Conservation (phyloP, 2,113 vertebrate genomes). For the Urocolius indicus region DNA sequence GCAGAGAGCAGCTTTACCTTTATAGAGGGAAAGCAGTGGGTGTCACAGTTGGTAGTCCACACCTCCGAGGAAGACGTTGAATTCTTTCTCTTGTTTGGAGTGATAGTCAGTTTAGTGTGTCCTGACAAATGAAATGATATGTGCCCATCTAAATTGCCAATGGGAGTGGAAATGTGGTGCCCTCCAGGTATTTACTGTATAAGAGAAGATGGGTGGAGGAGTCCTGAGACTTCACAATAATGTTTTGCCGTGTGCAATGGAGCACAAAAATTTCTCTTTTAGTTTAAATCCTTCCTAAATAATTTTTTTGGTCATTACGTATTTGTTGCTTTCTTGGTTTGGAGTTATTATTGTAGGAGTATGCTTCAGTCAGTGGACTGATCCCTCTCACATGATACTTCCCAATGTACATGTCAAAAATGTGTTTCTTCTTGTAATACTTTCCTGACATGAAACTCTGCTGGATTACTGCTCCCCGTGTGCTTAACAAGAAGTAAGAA, state of each 20-base stretch:
- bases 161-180: constrained; percentile 59
- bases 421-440: neutral
- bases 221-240: neutral
- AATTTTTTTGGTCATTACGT: constrained; percentile 17
- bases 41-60: constrained; percentile 37
- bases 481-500: neutral
- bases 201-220: constrained; percentile 65
- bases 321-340: neutral
- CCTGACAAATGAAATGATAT: neutral
- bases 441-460: neutral
- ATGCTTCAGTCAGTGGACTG: neutral
- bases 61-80: neutral
- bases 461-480: neutral
- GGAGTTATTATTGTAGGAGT: neutral
- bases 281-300: constrained; percentile 4
- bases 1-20: neutral
- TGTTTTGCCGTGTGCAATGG: constrained; percentile 24
- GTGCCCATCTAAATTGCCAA: constrained; percentile 52
- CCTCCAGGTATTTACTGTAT: constrained; percentile 48
- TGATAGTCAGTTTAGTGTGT: neutral
- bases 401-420: neutral
- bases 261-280: neutral
- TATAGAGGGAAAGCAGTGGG: constrained; percentile 64
- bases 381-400: neutral
- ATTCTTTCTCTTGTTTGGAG: neutral